A percentile compares a stretch with the other conserved stretches of the same genome.
Evolutionary conservation across 1,140 invertebrate species (phyloP).

Genomic region (Schlechtendalia chinensis): DNA sequence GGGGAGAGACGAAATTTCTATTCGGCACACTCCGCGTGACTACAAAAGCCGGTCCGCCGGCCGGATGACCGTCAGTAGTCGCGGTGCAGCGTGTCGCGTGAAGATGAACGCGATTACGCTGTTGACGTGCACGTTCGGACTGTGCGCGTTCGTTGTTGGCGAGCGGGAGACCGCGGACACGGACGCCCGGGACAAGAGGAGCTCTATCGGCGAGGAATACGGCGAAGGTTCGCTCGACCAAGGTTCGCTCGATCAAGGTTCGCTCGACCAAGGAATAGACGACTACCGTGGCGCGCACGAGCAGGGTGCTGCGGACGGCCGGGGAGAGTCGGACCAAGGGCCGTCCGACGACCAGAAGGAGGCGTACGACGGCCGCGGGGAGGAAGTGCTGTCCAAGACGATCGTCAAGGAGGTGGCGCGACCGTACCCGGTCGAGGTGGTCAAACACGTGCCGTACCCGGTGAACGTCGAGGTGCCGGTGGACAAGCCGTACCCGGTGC

Average conservation of each 20-base stretch:
- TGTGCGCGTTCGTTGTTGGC: background rate
- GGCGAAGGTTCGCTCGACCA: too few relatives aligned
- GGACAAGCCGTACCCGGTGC: constrained; percentile 15
- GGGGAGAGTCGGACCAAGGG: too few relatives aligned
- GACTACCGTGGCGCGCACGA: too few relatives aligned
- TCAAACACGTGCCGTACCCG: constrained; percentile 70
- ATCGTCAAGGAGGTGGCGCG: constrained; percentile 68
- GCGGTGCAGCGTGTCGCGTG: too few relatives aligned
- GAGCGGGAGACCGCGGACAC: background rate
- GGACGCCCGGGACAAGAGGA: constrained; percentile 29
- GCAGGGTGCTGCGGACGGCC: too few relatives aligned
- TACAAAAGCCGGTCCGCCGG: background rate
- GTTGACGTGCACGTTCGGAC: background rate
- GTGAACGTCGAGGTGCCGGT: constrained; percentile 66
- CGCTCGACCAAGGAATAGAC: too few relatives aligned
- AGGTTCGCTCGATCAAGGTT: too few relatives aligned
- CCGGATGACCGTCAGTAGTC: background rate
- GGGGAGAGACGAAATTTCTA: constrained; percentile 27
- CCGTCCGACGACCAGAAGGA: too few relatives aligned
- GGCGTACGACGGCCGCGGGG: too few relatives aligned
- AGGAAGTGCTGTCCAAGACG: constrained; percentile 58
- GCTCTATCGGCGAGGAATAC: constrained; percentile 51
- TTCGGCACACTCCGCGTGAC: background rate
- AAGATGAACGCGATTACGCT: background rate
- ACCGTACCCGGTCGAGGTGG: constrained; percentile 67